Conservation (phyloP, 2,888 invertebrate species). For the Onchidella celtica region DNA sequence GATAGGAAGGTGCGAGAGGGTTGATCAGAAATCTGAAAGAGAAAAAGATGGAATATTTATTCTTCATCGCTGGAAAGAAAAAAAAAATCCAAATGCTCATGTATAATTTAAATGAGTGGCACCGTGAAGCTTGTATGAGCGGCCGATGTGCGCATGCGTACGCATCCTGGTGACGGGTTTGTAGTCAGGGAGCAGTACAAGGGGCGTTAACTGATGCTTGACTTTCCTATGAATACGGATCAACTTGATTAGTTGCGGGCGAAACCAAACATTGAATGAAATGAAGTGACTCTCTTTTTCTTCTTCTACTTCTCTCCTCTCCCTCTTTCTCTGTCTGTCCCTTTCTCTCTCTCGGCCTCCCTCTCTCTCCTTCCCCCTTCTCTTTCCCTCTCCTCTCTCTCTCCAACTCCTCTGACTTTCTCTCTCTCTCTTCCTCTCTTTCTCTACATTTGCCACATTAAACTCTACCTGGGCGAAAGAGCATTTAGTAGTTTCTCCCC, state of each 20-base stretch:
- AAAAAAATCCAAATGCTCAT: no score
- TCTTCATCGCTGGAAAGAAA: no score
- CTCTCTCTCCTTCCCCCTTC: constrained; percentile 1
- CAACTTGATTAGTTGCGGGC: background rate
- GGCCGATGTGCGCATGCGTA: constrained; percentile 5
- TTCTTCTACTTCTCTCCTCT: background rate
- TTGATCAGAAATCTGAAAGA: no score
- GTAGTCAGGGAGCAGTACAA: background rate
- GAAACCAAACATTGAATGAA: background rate
- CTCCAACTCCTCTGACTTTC: background rate
- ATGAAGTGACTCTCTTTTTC: background rate
- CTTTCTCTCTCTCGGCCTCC: background rate
- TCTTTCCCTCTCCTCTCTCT: background rate
- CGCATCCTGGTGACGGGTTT: background rate
- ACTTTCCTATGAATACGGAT: constrained; percentile 23
- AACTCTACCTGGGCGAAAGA: no score
- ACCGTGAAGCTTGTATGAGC: background rate
- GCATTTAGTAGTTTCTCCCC: no score
- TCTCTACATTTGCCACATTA: background rate
- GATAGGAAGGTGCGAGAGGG: no score
- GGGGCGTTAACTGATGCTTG: constrained; percentile 13
- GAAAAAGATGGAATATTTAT: no score
- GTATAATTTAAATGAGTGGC: no score
- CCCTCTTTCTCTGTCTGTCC: background rate
- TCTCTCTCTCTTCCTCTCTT: background rate